A percentile compares a stretch with the other conserved stretches of the same genome.
phyloP scores from a whole-genome alignment of 2,797 vertebrate genomes.

The Spizella passerina region DNA sequence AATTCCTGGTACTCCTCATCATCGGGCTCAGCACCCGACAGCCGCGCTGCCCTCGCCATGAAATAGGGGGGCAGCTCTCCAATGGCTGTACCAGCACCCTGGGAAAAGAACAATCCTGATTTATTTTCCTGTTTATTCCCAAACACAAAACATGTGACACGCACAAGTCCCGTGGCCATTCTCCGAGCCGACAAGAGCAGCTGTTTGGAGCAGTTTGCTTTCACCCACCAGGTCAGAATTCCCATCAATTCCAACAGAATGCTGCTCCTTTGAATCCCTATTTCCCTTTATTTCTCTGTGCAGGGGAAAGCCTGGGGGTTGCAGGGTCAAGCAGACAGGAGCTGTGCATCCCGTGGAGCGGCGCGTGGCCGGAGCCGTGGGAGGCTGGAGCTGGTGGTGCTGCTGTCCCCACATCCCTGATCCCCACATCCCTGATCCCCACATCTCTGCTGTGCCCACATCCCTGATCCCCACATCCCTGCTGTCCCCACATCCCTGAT shows the following conservation, averaged over 20 bases:
- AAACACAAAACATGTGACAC: not conserved
- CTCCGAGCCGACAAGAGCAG: not conserved
- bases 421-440: not conserved
- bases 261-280: not conserved
- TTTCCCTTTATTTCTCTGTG: not conserved
- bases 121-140: not conserved
- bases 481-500: not conserved
- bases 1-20: constrained; percentile 99
- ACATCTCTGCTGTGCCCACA: not conserved
- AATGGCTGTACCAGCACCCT: constrained; percentile 97
- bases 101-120: constrained; percentile 28
- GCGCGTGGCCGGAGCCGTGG: not conserved
- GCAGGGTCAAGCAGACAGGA: not conserved
- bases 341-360: not conserved
- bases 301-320: not conserved
- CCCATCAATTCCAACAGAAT: not conserved
- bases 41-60: constrained; percentile 95
- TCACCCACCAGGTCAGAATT: not conserved
- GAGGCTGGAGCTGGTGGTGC: not conserved
- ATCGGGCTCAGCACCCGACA: constrained; percentile 94
- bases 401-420: not conserved
- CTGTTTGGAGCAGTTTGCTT: not conserved
- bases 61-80: constrained; percentile 97
- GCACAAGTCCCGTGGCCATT: not conserved
- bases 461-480: not conserved